Conservation (phyloP, 1,140 invertebrate species). For the Drosophila busckii region DNA sequence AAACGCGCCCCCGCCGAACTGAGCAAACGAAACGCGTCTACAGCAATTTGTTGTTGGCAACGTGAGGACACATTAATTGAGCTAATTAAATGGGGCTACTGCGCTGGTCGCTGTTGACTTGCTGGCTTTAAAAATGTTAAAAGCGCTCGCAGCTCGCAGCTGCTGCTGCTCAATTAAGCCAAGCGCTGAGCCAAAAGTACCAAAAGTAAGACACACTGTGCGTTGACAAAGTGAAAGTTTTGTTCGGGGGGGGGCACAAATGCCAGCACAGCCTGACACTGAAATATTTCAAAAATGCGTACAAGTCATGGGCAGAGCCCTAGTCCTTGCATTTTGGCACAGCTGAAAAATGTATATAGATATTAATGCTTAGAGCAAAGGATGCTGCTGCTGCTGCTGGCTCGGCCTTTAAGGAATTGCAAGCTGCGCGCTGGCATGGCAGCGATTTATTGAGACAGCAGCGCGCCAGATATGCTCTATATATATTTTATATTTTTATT, state of each 20-base stretch:
- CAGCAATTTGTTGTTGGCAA: conserved; percentile 12
- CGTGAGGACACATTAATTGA: conserved; percentile 47
- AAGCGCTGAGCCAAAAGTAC: conserved; percentile 3
- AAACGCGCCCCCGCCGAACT: conserved; percentile 15
- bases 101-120: conserved; percentile 23
- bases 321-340: background rate
- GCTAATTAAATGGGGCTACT: conserved; percentile 45
- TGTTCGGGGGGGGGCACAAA: conserved; percentile 23
- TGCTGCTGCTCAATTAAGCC: conserved; percentile 21
- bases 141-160: conserved; percentile 14
- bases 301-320: background rate
- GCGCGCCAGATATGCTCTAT: too few species aligned
- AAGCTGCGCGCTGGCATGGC: conserved; percentile 13
- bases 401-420: conserved; percentile 37
- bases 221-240: conserved; percentile 49
- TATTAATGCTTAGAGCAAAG: conserved; percentile 33
- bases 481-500: background rate
- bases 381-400: conserved; percentile 27
- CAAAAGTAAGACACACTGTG: conserved; percentile 27
- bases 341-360: conserved; percentile 51
- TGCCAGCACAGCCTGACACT: conserved; percentile 43
- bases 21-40: conserved; percentile 6
- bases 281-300: conserved; percentile 43
- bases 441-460: conserved; percentile 44
- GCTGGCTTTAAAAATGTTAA: conserved; percentile 32